A percentile compares a stretch with the other conserved stretches of the same genome.
Conservation (phyloP, 2,113 vertebrate genomes). For the Xyliphius kryptos region DNA sequence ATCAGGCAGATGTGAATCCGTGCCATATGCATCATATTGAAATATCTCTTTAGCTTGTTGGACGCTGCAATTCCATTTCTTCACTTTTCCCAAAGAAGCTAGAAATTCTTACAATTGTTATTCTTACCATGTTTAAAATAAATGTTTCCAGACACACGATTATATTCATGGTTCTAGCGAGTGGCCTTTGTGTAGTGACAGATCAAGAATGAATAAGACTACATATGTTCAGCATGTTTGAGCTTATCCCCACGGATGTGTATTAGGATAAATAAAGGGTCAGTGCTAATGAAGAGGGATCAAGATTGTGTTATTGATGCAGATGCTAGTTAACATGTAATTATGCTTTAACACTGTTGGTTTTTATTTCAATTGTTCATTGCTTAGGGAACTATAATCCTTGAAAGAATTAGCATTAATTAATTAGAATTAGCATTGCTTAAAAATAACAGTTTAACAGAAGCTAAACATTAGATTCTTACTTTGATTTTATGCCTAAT, state of each 20-base stretch:
- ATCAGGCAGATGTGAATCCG: too few relatives aligned
- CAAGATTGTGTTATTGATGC: neutral
- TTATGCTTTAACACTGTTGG: too few relatives aligned
- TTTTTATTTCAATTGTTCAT: neutral
- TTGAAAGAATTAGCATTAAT: too few relatives aligned
- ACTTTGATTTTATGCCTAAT: neutral
- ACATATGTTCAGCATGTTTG: neutral
- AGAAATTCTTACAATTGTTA: neutral
- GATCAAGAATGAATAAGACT: neutral
- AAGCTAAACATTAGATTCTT: neutral
- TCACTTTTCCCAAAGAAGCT: neutral
- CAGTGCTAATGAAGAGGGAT: constrained; percentile 1
- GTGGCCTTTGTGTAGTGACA: neutral
- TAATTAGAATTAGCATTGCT: too few relatives aligned
- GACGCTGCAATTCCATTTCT: neutral
- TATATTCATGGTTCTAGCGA: neutral
- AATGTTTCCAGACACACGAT: neutral
- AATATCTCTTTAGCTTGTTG: neutral
- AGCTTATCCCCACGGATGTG: neutral
- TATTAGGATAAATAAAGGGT: neutral
- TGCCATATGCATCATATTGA: neutral
- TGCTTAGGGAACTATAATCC: neutral
- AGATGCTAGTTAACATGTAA: neutral
- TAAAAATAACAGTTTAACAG: neutral
- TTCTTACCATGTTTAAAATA: neutral